Percentiles rank a stretch among this genome's conserved stretches.
Evolutionary conservation across 1,140 invertebrate genomes (phyloP).

Genomic region (Nomia melanderi): DNA sequence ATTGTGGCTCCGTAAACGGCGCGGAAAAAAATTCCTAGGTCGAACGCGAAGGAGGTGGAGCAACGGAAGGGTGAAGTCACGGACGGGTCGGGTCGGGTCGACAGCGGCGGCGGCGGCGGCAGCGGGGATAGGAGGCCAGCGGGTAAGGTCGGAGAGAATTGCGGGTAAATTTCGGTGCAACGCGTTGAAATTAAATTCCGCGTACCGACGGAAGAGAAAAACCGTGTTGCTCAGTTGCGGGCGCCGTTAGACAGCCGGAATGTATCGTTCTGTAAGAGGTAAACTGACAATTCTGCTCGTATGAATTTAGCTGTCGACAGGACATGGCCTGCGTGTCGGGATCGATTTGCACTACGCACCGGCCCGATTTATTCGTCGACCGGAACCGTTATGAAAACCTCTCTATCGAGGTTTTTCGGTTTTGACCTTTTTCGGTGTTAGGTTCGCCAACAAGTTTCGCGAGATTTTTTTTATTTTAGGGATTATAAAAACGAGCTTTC

Average conservation of each 20-base stretch:
- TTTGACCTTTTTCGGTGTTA: too few species aligned
- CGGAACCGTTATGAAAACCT: not conserved
- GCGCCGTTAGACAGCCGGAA: slow-evolving; percentile 37
- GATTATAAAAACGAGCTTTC: too few species aligned
- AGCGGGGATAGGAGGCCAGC: not conserved
- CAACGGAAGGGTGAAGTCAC: slow-evolving; percentile 4
- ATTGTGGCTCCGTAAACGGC: slow-evolving; percentile 48
- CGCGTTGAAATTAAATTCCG: slow-evolving; percentile 59
- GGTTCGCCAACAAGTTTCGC: too few species aligned
- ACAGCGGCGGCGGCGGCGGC: too few species aligned
- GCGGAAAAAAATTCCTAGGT: slow-evolving; percentile 54
- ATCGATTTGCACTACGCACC: not conserved
- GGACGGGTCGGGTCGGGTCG: not conserved
- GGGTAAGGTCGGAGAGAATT: slow-evolving; percentile 31
- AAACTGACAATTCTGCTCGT: slow-evolving; percentile 36
- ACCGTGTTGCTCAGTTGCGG: slow-evolving; percentile 14
- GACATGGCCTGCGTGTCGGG: not conserved
- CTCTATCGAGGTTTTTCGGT: too few species aligned
- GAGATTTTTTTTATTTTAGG: too few species aligned
- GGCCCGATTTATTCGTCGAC: not conserved
- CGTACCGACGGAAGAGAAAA: slow-evolving; percentile 9
- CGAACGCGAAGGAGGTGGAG: slow-evolving; percentile 55
- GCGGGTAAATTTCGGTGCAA: slow-evolving; percentile 55
- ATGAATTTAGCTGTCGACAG: not conserved
- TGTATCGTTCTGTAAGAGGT: slow-evolving; percentile 44